Conservation (phyloP, 2,113 vertebrate genomes). For the Carollia perspicillata region DNA sequence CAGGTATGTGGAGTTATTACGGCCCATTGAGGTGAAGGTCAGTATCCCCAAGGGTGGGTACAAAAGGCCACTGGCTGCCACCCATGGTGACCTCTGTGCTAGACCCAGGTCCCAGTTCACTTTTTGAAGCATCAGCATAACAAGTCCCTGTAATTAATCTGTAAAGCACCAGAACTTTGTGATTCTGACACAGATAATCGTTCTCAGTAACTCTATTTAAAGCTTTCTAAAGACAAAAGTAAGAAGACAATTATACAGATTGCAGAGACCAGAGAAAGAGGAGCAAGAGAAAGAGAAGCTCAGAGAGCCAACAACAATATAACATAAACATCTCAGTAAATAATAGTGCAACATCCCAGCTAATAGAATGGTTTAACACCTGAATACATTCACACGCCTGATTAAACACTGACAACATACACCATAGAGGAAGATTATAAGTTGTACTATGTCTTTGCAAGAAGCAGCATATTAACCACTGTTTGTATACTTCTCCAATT, state of each 20-base stretch:
- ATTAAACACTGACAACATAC: conserved; percentile 79
- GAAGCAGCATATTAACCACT: conserved; percentile 79
- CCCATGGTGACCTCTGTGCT: fast-evolving
- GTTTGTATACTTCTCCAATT: conserved; percentile 79
- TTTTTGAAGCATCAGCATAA: neutral
- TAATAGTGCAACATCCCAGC: conserved; percentile 73
- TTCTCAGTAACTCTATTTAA: conserved; percentile 52
- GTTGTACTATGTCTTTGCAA: conserved; percentile 79
- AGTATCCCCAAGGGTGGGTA: neutral
- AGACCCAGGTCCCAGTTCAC: neutral
- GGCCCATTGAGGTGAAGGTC: neutral
- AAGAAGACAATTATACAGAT: conserved; percentile 68
- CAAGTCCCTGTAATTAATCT: neutral
- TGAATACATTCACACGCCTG: conserved; percentile 79
- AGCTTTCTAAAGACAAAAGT: conserved; percentile 60
- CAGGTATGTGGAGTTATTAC: neutral
- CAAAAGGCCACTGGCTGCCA: neutral
- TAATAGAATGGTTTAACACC: conserved; percentile 79
- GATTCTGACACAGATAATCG: conserved; percentile 29
- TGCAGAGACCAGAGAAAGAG: conserved; percentile 33
- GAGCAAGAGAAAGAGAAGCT: conserved; percentile 52
- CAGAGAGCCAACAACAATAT: conserved; percentile 65
- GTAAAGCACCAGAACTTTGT: neutral
- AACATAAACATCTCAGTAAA: conserved; percentile 78
- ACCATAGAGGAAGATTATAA: conserved; percentile 81